A percentile compares a stretch with the other conserved stretches of the same genome.
Evolutionary conservation across 2,797 vertebrate genomes (phyloP).

Genomic region (Mastacembelus armatus): DNA sequence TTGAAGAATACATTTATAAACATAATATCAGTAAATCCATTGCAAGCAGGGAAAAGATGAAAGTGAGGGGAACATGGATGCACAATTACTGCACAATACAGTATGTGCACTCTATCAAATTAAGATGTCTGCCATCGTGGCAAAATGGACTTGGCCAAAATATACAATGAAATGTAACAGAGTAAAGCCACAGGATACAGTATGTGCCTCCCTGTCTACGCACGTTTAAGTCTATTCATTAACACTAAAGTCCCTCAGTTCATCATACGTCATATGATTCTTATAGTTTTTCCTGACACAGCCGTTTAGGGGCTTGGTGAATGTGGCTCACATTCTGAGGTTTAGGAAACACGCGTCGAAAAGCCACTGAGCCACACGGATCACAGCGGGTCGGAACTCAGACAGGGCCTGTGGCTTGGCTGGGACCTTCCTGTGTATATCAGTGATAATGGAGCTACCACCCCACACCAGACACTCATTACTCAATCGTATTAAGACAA

Average conservation of each 20-base stretch:
- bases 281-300: conserved; percentile 75
- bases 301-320: conserved; percentile 71
- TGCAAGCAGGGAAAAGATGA: too few species aligned
- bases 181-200: conserved; percentile 34
- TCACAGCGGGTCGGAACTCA: conserved; percentile 75
- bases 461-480: conserved; percentile 61
- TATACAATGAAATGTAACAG: conserved; percentile 19
- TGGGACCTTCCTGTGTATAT: conserved; percentile 57
- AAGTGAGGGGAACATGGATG: too few species aligned
- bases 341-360: conserved; percentile 73
- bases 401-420: conserved; percentile 80
- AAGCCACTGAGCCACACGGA: conserved; percentile 76
- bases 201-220: conserved; percentile 35
- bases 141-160: conserved; percentile 19
- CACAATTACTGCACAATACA: too few species aligned
- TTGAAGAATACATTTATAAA: too few species aligned
- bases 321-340: conserved; percentile 81
- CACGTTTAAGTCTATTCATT: conserved; percentile 42
- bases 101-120: conserved; percentile 7
- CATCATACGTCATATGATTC: conserved; percentile 65
- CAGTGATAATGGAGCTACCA: conserved; percentile 66
- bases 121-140: conserved; percentile 22
- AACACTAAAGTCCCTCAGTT: conserved; percentile 52
- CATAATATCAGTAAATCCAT: too few species aligned
- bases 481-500: conserved; percentile 68